phyloP scores from a whole-genome alignment of 2,888 invertebrate species.

The Morpho achilles region DNA sequence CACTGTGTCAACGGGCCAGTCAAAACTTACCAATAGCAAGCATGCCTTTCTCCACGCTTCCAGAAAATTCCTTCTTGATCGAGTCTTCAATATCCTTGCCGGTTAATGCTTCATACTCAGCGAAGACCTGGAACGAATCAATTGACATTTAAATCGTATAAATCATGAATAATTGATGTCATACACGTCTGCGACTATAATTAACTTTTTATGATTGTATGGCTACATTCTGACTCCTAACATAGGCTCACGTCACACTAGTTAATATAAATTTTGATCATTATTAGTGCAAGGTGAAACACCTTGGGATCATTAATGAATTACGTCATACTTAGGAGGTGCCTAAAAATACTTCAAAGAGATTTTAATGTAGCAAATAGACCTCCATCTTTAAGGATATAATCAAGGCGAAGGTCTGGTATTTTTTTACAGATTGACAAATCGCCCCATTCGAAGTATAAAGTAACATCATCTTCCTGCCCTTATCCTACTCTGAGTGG shows the following conservation, averaged over 20 bases:
- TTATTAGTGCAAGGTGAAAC: neutral
- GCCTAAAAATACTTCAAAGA: too few relatives aligned
- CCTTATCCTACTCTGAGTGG: too few relatives aligned
- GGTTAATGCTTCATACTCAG: slow-evolving; percentile 89
- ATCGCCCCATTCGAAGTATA: too few relatives aligned
- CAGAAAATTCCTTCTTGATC: slow-evolving; percentile 93
- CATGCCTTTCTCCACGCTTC: slow-evolving; percentile 90
- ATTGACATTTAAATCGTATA: slow-evolving; percentile 14
- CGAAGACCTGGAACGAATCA: slow-evolving; percentile 81
- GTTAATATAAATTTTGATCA: neutral
- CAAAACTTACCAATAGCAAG: slow-evolving; percentile 88
- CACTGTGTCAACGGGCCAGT: too few relatives aligned
- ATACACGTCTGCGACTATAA: slow-evolving; percentile 18
- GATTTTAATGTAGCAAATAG: too few relatives aligned
- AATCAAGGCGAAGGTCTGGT: too few relatives aligned
- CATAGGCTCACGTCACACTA: neutral
- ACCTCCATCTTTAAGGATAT: too few relatives aligned
- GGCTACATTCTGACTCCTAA: slow-evolving; percentile 6
- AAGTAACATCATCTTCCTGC: too few relatives aligned
- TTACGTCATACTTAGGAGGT: neutral
- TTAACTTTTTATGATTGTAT: slow-evolving; percentile 21
- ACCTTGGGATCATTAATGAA: neutral
- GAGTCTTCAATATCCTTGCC: slow-evolving; percentile 91
- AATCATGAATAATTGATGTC: slow-evolving; percentile 33
- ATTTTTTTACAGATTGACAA: too few relatives aligned